Conservation (phyloP, 2,113 vertebrate genomes). For the Anguilla japonica region DNA sequence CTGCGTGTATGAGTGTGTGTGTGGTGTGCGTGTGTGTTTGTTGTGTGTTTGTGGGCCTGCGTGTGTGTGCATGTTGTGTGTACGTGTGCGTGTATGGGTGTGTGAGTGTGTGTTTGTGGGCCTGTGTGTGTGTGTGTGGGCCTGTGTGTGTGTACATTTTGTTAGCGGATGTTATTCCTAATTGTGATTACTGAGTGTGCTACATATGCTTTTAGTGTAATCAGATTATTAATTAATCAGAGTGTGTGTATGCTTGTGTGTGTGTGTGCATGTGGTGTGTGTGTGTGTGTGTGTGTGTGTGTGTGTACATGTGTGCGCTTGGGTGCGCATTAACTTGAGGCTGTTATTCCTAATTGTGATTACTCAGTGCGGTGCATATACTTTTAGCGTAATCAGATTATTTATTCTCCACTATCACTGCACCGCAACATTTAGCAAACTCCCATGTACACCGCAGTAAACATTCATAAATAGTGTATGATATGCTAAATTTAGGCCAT, state of each 20-base stretch:
- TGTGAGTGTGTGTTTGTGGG: neutral
- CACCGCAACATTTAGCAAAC: neutral
- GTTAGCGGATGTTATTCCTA: neutral
- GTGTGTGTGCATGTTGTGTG: too few species aligned
- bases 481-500: neutral
- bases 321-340: neutral
- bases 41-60: too few species aligned
- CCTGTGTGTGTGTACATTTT: neutral
- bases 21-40: too few species aligned
- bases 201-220: neutral
- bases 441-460: neutral
- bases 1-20: too few species aligned
- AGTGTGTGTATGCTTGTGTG: too few species aligned
- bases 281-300: neutral
- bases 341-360: neutral
- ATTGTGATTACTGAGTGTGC: neutral
- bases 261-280: neutral
- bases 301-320: neutral
- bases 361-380: neutral
- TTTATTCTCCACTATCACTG: neutral
- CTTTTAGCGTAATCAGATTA: neutral
- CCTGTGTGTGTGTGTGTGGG: neutral
- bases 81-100: too few species aligned
- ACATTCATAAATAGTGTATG: neutral
- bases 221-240: neutral